Conservation (phyloP, 2,113 vertebrate genomes). For the Morone chrysops region DNA sequence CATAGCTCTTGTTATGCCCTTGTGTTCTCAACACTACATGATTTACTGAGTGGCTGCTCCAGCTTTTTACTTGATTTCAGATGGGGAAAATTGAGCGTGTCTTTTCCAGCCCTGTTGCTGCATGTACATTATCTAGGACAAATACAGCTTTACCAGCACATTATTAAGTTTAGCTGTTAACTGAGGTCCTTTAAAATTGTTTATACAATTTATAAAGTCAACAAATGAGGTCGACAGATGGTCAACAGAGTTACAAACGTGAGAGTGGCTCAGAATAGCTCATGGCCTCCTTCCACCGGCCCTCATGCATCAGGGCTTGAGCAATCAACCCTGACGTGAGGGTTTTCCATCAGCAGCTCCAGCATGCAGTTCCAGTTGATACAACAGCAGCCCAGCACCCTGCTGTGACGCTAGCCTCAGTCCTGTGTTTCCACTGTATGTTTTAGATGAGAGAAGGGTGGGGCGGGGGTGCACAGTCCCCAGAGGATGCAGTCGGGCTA, state of each 20-base stretch:
- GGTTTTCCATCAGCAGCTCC: slow-evolving; percentile 75
- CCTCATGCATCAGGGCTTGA: slow-evolving; percentile 50
- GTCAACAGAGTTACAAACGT: slow-evolving; percentile 44
- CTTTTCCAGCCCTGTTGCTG: slow-evolving; percentile 18
- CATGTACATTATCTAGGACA: slow-evolving; percentile 5
- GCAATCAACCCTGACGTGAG: slow-evolving; percentile 65
- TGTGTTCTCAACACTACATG: slow-evolving; percentile 30
- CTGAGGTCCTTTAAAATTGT: slow-evolving; percentile 38
- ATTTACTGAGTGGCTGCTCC: slow-evolving; percentile 43
- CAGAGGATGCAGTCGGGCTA: slow-evolving; percentile 64
- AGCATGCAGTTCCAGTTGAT: slow-evolving; percentile 63
- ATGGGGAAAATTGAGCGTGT: slow-evolving; percentile 44
- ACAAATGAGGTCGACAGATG: slow-evolving; percentile 57
- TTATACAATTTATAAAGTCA: slow-evolving; percentile 41
- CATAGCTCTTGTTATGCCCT: slow-evolving; percentile 33
- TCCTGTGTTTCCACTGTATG: slow-evolving; percentile 63
- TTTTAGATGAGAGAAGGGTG: slow-evolving; percentile 41
- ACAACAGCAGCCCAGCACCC: slow-evolving; percentile 66
- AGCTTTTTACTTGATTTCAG: slow-evolving; percentile 51
- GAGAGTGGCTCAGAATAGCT: slow-evolving; percentile 65
- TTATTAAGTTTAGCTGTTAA: slow-evolving; percentile 29
- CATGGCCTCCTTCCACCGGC: slow-evolving; percentile 37
- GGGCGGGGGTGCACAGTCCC: slow-evolving; percentile 16
- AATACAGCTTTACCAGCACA: slow-evolving; percentile 30
- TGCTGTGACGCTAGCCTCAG: slow-evolving; percentile 52